Percentiles rank a stretch among this genome's conserved stretches.
Conservation (phyloP, 2,797 vertebrate species). For the Cryptoprocta ferox region DNA sequence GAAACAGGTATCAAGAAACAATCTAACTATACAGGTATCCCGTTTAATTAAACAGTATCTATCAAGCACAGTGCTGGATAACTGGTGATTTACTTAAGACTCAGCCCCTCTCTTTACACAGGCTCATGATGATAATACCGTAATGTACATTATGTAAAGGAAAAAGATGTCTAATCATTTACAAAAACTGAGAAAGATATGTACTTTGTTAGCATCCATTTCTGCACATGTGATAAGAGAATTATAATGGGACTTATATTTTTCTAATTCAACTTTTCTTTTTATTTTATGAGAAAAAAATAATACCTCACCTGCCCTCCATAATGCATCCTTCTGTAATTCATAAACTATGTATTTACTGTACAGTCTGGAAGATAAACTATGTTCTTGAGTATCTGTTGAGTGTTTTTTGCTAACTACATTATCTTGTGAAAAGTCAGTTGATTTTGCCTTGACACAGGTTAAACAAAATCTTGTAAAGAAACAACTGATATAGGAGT, state of each 20-base stretch:
- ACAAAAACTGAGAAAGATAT: neutral
- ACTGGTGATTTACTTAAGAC: neutral
- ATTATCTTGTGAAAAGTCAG: neutral
- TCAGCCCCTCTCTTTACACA: neutral
- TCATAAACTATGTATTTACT: neutral
- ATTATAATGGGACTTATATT: neutral
- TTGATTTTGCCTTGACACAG: conserved; percentile 15
- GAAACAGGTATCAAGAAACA: neutral
- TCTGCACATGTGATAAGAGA: neutral
- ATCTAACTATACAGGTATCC: neutral
- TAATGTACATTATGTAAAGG: neutral
- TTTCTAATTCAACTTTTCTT: neutral
- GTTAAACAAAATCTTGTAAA: conserved; percentile 30
- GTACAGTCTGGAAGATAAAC: neutral
- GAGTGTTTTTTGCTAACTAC: conserved; percentile 1
- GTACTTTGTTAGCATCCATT: neutral
- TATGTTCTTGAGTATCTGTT: neutral
- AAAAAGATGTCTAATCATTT: neutral
- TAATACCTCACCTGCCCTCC: neutral
- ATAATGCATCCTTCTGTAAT: neutral
- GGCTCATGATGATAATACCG: neutral
- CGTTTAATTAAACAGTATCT: neutral
- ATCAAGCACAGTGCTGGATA: neutral
- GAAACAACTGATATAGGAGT: neutral
- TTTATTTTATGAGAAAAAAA: neutral